Conservation (phyloP, 2,888 invertebrate genomes). For the Globia sparganii region DNA sequence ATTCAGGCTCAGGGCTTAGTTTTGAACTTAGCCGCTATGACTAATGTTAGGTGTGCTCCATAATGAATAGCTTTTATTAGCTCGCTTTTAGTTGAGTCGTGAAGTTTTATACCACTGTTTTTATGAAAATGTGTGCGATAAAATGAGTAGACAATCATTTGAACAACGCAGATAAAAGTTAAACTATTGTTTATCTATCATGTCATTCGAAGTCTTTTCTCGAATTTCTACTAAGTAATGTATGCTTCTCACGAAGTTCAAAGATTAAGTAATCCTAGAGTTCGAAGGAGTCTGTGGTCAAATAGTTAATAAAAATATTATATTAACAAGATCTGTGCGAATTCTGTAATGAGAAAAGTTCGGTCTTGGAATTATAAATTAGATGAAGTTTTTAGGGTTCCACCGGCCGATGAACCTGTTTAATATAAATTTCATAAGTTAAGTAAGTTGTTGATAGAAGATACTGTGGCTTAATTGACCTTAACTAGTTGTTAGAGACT, state of each 20-base stretch:
- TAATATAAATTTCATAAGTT: conserved; percentile 63
- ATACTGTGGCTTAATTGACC: conserved; percentile 15
- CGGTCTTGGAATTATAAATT: conserved; percentile 72
- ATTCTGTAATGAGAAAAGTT: conserved; percentile 79
- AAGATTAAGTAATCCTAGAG: conserved; percentile 32
- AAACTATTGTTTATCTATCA: not conserved
- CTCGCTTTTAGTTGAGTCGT: conserved; percentile 41
- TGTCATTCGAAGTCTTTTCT: not conserved
- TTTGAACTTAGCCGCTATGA: conserved; percentile 32
- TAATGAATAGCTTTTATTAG: conserved; percentile 52
- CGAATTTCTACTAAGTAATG: not conserved
- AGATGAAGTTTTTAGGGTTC: conserved; percentile 73
- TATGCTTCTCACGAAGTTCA: conserved; percentile 19
- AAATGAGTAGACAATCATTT: conserved; percentile 36
- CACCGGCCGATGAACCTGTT: conserved; percentile 60
- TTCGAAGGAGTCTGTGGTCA: conserved; percentile 38
- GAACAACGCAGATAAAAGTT: conserved; percentile 13
- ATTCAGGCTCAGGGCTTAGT: conserved; percentile 28
- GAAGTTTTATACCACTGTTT: conserved; percentile 47
- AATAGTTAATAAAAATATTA: conserved; percentile 68
- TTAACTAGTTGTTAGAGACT: not conserved
- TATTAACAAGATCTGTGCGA: conserved; percentile 69
- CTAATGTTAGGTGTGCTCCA: conserved; percentile 24
- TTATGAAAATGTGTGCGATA: conserved; percentile 50
- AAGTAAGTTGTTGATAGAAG: conserved; percentile 31